Evolutionary conservation across 2,888 invertebrate species (phyloP).

Genomic region (Spilarctia lutea): DNA sequence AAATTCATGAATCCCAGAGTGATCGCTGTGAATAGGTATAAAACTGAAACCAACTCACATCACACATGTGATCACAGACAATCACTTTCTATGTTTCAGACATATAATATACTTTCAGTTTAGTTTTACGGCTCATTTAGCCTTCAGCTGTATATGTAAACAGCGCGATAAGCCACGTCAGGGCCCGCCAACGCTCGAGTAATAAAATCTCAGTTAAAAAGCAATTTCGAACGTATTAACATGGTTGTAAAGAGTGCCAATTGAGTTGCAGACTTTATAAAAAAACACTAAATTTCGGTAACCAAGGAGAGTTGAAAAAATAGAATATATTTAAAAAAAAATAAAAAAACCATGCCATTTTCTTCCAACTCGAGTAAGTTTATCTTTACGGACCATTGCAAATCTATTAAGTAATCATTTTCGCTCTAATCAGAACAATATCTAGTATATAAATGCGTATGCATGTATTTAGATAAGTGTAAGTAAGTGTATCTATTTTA

Average conservation of each 20-base stretch:
- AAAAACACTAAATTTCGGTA: neutral
- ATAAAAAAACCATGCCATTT: neutral
- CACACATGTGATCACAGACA: neutral
- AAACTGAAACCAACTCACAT: neutral
- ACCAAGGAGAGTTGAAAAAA: neutral
- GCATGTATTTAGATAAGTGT: neutral
- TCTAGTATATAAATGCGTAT: neutral
- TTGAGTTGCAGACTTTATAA: constrained; percentile 21
- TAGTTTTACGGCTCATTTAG: constrained; percentile 18
- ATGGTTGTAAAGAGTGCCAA: constrained; percentile 30
- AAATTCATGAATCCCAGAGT: neutral
- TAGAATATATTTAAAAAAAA: neutral
- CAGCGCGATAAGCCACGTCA: constrained; percentile 18
- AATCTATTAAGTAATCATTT: too few relatives aligned
- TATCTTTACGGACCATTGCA: neutral
- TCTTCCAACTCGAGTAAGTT: neutral
- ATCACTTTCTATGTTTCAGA: constrained; percentile 18
- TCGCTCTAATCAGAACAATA: neutral
- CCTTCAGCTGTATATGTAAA: constrained; percentile 22
- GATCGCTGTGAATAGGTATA: too few relatives aligned
- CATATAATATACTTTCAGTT: constrained; percentile 16
- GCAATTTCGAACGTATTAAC: constrained; percentile 33
- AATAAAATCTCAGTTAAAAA: constrained; percentile 37
- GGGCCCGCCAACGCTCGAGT: constrained; percentile 22
- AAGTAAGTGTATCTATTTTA: too few relatives aligned